phyloP scores from a whole-genome alignment of 2,113 vertebrate species.

The Pseudonaja textilis region DNA sequence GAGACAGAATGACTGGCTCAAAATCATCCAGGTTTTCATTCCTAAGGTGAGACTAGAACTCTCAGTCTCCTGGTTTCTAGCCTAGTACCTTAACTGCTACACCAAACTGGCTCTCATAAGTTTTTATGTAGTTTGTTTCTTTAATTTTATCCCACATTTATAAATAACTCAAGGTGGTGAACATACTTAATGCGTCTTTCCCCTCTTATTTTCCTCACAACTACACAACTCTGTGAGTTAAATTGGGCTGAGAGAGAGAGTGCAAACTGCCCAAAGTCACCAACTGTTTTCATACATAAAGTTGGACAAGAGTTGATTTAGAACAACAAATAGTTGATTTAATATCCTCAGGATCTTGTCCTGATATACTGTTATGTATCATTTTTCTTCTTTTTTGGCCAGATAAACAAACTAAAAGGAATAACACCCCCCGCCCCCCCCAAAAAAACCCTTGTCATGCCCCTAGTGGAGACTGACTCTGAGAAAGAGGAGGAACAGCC shows the following conservation, averaged over 20 bases:
- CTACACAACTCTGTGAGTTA: not conserved
- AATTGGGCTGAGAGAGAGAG: not conserved
- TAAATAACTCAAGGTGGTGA: not conserved
- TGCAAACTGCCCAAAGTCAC: not conserved
- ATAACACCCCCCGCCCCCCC: accelerated
- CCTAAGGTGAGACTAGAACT: not conserved
- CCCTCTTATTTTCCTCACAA: not conserved
- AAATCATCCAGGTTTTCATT: not conserved
- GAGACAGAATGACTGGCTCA: not conserved
- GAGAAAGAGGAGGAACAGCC: no score
- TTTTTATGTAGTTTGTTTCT: not conserved
- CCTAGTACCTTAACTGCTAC: not conserved
- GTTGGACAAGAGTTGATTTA: not conserved
- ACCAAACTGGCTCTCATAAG: not conserved
- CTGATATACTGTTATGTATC: not conserved
- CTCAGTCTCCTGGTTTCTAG: not conserved
- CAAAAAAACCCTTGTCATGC: not conserved
- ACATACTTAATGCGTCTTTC: not conserved
- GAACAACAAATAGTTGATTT: not conserved
- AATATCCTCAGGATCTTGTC: not conserved
- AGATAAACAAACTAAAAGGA: not conserved
- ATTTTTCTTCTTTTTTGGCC: not conserved
- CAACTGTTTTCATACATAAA: not conserved
- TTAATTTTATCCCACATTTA: not conserved
- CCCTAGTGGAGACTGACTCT: no score